Conservation (phyloP, 2,113 vertebrate species). For the Trichechus manatus region DNA sequence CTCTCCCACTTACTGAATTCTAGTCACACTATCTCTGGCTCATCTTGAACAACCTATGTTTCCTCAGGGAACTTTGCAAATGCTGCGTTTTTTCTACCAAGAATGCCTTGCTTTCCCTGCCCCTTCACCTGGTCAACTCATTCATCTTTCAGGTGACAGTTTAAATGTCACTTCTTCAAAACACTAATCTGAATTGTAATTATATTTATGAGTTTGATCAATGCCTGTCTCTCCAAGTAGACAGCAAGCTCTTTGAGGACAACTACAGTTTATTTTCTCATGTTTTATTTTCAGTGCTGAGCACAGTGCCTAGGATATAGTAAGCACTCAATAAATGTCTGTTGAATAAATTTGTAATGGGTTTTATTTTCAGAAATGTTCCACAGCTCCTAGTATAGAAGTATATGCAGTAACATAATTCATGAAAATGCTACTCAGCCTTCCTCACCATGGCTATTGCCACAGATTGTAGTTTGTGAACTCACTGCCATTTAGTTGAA, state of each 20-base stretch:
- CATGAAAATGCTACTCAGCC: neutral
- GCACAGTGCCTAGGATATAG: neutral
- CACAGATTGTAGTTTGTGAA: neutral
- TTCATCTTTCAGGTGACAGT: neutral
- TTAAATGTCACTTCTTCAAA: conserved; percentile 43
- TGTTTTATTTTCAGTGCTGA: too few species aligned
- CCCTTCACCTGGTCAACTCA: neutral
- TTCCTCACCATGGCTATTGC: neutral
- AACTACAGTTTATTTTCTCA: neutral
- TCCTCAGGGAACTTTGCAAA: neutral
- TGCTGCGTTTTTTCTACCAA: neutral
- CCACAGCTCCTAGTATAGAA: neutral
- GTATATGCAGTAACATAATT: neutral
- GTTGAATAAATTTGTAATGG: neutral
- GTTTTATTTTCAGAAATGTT: neutral
- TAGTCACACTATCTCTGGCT: neutral
- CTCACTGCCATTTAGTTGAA: neutral
- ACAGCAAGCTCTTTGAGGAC: neutral
- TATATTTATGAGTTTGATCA: neutral
- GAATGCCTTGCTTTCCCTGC: neutral
- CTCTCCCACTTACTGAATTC: neutral
- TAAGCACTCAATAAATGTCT: neutral
- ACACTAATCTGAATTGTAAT: neutral
- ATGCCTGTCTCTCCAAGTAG: neutral
- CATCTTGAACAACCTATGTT: neutral